These are phyloP conservation scores for Calephelis nemesis DNA, from an alignment of 1,140 invertebrate species.

Conservation along the genomic window DNA sequence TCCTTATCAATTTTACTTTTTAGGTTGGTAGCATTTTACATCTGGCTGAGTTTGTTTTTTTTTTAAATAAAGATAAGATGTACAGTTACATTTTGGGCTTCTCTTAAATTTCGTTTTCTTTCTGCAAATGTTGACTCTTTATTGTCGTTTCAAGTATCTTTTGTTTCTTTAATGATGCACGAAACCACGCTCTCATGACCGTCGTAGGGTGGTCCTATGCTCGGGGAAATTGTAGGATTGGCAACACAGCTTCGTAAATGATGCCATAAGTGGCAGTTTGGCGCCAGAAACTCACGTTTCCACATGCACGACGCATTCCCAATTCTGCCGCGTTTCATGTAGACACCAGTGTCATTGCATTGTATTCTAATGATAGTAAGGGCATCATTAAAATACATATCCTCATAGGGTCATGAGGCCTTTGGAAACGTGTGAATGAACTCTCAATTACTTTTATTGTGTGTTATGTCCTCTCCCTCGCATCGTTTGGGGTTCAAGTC, in stretches of 20 bases:
- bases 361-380: slow-evolving; percentile 34
- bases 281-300: slow-evolving; percentile 37
- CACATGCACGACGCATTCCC: slow-evolving; percentile 32
- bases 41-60: no score
- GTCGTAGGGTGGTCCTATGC: neutral
- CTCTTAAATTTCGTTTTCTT: no score
- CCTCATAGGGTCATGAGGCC: slow-evolving; percentile 6
- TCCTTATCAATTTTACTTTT: no score
- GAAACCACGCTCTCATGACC: neutral
- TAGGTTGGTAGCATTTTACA: no score
- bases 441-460: slow-evolving; percentile 18
- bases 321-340: slow-evolving; percentile 27
- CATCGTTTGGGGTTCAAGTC: no score
- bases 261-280: slow-evolving; percentile 14
- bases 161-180: slow-evolving; percentile 4
- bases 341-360: slow-evolving; percentile 36
- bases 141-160: neutral
- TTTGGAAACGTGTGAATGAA: slow-evolving; percentile 23
- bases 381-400: slow-evolving; percentile 24
- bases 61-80: no score
- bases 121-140: neutral
- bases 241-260: neutral
- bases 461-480: neutral
- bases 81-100: no score
- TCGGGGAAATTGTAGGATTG: slow-evolving; percentile 3